A percentile compares a stretch with the other conserved stretches of the same genome.
phyloP scores from a whole-genome alignment of 1,140 invertebrate species.

The Papilio machaon region DNA sequence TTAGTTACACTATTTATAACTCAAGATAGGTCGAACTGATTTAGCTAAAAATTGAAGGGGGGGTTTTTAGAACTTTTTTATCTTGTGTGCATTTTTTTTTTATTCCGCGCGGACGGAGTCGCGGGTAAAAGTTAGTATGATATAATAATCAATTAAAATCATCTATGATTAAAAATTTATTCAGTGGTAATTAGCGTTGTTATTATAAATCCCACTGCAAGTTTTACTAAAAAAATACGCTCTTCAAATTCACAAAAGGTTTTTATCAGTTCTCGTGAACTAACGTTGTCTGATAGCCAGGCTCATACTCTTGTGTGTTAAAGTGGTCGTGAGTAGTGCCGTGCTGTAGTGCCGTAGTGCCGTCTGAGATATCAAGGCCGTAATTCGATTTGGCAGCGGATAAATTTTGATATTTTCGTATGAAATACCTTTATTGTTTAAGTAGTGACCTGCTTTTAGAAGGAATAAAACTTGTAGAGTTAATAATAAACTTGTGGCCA shows the following conservation, averaged over 20 bases:
- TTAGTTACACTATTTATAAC: no score
- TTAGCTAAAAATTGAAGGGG: no score
- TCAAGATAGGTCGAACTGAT: no score
- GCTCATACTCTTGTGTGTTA: not conserved
- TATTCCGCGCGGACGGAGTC: no score
- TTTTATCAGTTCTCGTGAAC: not conserved
- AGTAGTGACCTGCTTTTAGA: not conserved
- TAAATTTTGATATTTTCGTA: slow-evolving; percentile 18
- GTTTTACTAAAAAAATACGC: not conserved
- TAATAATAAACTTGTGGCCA: not conserved
- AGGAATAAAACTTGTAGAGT: not conserved
- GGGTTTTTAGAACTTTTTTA: no score
- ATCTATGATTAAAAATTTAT: not conserved
- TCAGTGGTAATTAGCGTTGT: not conserved
- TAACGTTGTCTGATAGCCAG: slow-evolving; percentile 2
- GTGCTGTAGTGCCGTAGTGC: not conserved
- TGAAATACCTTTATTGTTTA: slow-evolving; percentile 9
- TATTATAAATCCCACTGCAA: not conserved
- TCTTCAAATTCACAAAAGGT: not conserved
- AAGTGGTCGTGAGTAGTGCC: slow-evolving; percentile 1
- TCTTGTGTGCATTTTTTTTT: no score
- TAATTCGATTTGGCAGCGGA: slow-evolving; percentile 15
- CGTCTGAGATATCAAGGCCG: slow-evolving; percentile 1
- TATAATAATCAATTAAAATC: no score
- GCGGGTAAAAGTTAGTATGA: no score